Evolutionary conservation across 2,797 vertebrate genomes (phyloP).

Genomic region (Leucoraja ocellata): DNA sequence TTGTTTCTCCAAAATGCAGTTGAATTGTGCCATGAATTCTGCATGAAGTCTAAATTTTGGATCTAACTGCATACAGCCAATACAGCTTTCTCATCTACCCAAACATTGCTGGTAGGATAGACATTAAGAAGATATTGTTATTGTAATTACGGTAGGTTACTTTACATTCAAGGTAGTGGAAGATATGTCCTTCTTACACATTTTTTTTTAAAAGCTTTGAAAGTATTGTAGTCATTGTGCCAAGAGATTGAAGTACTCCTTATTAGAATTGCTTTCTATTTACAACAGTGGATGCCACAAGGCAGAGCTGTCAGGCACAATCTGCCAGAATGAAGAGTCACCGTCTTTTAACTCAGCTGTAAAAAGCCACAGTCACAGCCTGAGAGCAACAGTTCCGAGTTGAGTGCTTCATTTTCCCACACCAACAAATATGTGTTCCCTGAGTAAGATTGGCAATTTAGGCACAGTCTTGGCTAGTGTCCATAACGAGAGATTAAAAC

Average conservation of each 20-base stretch:
- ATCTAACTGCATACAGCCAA: not conserved
- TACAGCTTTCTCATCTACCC: not conserved
- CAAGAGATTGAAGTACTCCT: not conserved
- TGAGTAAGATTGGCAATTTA: not conserved
- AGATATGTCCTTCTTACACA: not conserved
- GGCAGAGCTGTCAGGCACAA: not conserved
- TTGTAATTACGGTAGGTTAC: not conserved
- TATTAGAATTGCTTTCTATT: not conserved
- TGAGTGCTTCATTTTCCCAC: not conserved
- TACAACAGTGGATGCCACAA: not conserved
- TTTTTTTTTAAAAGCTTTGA: no score
- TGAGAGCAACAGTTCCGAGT: not conserved
- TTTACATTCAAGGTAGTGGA: not conserved
- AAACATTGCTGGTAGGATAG: not conserved
- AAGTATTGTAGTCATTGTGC: not conserved
- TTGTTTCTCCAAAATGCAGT: not conserved
- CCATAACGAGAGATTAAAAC: not conserved
- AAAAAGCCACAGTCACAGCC: not conserved
- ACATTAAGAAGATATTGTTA: not conserved
- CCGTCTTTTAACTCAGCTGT: not conserved
- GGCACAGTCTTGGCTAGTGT: not conserved
- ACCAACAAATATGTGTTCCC: not conserved
- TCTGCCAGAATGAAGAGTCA: not conserved
- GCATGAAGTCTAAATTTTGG: not conserved
- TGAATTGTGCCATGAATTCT: not conserved